Conservation (phyloP, 2,888 invertebrate genomes). For the Shargacucullia verbasci region DNA sequence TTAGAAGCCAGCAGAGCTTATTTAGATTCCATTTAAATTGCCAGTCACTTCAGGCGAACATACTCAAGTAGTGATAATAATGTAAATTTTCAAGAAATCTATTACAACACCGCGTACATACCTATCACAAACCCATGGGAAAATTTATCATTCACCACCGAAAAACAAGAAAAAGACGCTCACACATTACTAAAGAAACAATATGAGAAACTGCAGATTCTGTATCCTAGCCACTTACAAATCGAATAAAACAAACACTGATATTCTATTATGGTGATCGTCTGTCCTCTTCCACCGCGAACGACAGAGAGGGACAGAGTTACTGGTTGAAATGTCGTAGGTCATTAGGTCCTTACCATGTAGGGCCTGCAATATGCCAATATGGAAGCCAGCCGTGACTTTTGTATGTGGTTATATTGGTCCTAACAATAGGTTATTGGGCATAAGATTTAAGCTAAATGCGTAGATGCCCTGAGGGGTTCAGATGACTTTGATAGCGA, state of each 20-base stretch:
- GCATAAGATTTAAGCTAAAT: conserved; percentile 73
- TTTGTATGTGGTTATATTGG: conserved; percentile 70
- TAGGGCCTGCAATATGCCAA: conserved; percentile 88
- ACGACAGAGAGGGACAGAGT: conserved; percentile 69
- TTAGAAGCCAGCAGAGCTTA: too few relatives aligned
- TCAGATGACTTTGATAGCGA: conserved; percentile 81
- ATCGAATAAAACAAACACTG: conserved; percentile 85
- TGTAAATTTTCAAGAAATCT: conserved; percentile 10
- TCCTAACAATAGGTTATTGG: conserved; percentile 83
- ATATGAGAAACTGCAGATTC: conserved; percentile 81
- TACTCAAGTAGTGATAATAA: conserved; percentile 3
- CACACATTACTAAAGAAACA: conserved; percentile 72
- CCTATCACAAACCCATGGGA: conserved; percentile 47
- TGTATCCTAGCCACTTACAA: conserved; percentile 80
- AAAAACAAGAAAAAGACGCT: conserved; percentile 50
- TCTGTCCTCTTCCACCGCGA: conserved; percentile 68
- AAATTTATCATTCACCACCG: conserved; percentile 52
- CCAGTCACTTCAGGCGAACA: too few relatives aligned
- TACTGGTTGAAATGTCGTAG: conserved; percentile 88
- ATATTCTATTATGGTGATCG: conserved; percentile 85
- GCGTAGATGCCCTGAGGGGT: conserved; percentile 76
- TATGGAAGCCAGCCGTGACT: conserved; percentile 86
- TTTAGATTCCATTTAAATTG: too few relatives aligned
- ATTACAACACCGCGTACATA: conserved; percentile 24
- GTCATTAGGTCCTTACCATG: conserved; percentile 87